Percentiles rank a stretch among this genome's conserved stretches.
These are phyloP conservation scores for Falcunculus frontatus DNA, from an alignment of 2,113 vertebrate species.

Conservation along the genomic window DNA sequence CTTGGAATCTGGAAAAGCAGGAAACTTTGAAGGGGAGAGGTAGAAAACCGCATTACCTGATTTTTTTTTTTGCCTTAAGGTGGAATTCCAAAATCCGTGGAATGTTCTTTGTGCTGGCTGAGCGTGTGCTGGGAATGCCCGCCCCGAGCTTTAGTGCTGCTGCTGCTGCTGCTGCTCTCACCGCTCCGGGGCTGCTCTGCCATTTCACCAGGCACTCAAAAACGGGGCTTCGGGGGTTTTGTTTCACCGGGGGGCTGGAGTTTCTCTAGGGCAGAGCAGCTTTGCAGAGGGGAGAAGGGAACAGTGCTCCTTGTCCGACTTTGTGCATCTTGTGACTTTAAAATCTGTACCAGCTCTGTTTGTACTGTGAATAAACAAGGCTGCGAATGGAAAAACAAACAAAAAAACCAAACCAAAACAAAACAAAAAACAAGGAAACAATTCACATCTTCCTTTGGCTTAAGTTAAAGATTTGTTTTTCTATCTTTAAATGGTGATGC, in stretches of 20 bases:
- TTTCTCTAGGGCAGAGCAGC: not conserved
- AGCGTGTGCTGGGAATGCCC: not conserved
- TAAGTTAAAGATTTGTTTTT: not conserved
- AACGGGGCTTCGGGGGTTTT: not conserved
- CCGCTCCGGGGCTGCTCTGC: not conserved
- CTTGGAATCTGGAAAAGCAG: not conserved
- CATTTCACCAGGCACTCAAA: accelerated
- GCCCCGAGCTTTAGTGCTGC: not conserved
- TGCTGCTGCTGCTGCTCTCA: not conserved
- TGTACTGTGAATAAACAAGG: constrained; percentile 14
- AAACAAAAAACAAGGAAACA: not conserved
- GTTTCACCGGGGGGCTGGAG: not conserved
- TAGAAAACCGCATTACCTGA: not conserved
- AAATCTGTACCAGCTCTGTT: not conserved
- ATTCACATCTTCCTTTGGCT: not conserved
- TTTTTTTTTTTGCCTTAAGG: not conserved
- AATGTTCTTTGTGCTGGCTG: not conserved
- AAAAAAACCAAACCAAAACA: too few species aligned
- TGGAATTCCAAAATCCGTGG: not conserved
- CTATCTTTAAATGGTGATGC: not conserved
- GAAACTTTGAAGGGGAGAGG: not conserved
- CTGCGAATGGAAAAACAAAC: not conserved
- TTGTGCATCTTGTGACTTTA: not conserved
- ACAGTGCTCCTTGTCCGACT: not conserved
- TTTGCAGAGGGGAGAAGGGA: not conserved